Evolutionary conservation across 2,797 vertebrate genomes (phyloP), one percentile per base, ranked within the genome.

Genomic region (Sebastes matsubarae): DNA sequence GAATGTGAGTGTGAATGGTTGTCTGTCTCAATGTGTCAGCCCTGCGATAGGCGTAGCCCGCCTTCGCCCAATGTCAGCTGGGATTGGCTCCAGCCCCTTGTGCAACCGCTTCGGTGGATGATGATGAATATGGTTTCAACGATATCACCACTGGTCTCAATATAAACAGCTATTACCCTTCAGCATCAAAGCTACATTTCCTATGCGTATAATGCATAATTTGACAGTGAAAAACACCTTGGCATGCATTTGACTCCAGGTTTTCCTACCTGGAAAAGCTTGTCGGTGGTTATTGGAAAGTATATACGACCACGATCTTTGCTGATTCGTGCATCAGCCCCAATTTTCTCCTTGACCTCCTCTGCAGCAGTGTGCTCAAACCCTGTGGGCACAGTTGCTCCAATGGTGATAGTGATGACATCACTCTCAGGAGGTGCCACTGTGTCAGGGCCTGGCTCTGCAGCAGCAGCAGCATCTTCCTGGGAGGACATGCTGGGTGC

Each of bases 301-400:
- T 99, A 99, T 79, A 99, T 98, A 63, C 97, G 97, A 12, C 98
- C 97, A 9, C 98, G 94, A 81, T 98, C 97, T 93, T 95, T 97
- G 93, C 98, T 97, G 82, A 99, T 95, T 68, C 91, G 94, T 73
- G 96, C 96, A 13, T 92, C 93, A 1, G 95, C 96, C 9, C 96
- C 96, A 22, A 99, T 95, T 83, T 99, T 99, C 91, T 99, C 97
- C 67, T 93, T 92, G 70, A 99, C 97, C 94, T 99, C 98, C 66
- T 97, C 97, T 9, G 97, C 97, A 32, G 98, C 98, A 29, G 97
- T 97, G 82, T 93, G 93, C 87, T 99, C 98, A 82, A 99, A 99
- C 0, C 98, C 98, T 3, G 98, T 99, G n/a, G 98, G 98, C 57
- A 99, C 97, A 0, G 98, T 99, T 8, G 98, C 98, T 79, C 97